A percentile compares a stretch with the other conserved stretches of the same genome.
Conservation (phyloP, 2,888 invertebrate species). For the Pristionchus japonicus region DNA sequence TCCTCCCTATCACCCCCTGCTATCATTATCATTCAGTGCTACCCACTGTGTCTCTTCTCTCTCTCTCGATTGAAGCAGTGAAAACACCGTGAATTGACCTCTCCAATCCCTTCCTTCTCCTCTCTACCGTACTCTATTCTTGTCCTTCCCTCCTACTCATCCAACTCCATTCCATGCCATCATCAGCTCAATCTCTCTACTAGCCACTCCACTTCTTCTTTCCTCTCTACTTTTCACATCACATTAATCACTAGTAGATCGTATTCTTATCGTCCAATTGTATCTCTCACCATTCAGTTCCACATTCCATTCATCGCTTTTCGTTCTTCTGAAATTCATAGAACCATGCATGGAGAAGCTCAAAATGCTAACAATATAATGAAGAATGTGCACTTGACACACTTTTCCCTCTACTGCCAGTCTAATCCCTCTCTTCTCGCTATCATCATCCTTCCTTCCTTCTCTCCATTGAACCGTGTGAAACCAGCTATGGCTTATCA, state of each 20-base stretch:
- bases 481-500: constrained; percentile 25
- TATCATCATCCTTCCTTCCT: background rate
- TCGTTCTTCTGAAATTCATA: background rate
- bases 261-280: background rate
- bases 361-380: background rate
- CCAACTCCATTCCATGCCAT: background rate
- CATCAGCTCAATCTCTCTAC: background rate
- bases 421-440: background rate
- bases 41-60: constrained; percentile 1
- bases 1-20: constrained; percentile 8
- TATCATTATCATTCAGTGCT: constrained; percentile 42
- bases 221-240: background rate
- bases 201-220: background rate
- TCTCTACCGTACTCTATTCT: background rate
- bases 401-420: background rate
- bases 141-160: background rate
- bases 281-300: background rate
- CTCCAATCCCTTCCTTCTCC: background rate
- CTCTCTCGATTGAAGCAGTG: constrained; percentile 26
- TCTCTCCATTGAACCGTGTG: background rate
- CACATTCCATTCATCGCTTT: background rate
- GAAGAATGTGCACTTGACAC: constrained; percentile 22
- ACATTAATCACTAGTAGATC: constrained; percentile 2
- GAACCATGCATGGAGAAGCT: background rate
- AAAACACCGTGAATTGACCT: constrained; percentile 24